Evolutionary conservation across 2,888 invertebrate genomes (phyloP).

Genomic region (Stenoptilia bipunctidactyla): DNA sequence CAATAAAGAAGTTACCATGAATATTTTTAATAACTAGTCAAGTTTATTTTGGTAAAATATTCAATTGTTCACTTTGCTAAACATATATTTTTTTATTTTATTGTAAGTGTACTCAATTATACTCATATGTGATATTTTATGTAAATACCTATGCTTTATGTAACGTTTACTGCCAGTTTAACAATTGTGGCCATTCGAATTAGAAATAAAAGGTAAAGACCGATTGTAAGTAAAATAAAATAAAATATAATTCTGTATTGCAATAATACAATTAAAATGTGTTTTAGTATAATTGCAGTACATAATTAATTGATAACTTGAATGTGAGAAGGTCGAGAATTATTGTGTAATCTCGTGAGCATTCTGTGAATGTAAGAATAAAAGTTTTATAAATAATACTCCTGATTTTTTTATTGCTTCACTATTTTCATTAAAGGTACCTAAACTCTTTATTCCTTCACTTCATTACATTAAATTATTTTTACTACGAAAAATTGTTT

Average conservation of each 20-base stretch:
- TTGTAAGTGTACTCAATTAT: constrained; percentile 28
- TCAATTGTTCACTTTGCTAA: constrained; percentile 9
- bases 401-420: too few relatives aligned
- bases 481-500: too few relatives aligned
- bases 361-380: too few relatives aligned
- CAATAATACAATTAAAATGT: not conserved
- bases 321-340: too few relatives aligned
- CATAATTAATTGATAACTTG: too few relatives aligned
- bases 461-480: too few relatives aligned
- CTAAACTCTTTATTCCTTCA: too few relatives aligned
- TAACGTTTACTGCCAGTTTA: not conserved
- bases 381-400: too few relatives aligned
- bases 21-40: constrained; percentile 45
- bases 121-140: constrained; percentile 58
- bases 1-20: constrained; percentile 2
- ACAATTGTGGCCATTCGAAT: not conserved
- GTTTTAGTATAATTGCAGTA: too few relatives aligned
- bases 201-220: not conserved
- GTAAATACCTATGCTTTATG: constrained; percentile 30
- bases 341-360: too few relatives aligned
- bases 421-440: too few relatives aligned
- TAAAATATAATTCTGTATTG: not conserved
- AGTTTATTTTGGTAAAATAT: constrained; percentile 23
- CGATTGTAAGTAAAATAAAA: too few relatives aligned
- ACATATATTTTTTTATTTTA: not conserved